Evolutionary conservation across 2,797 vertebrate species (phyloP).

Genomic region (Sebastes cheni): DNA sequence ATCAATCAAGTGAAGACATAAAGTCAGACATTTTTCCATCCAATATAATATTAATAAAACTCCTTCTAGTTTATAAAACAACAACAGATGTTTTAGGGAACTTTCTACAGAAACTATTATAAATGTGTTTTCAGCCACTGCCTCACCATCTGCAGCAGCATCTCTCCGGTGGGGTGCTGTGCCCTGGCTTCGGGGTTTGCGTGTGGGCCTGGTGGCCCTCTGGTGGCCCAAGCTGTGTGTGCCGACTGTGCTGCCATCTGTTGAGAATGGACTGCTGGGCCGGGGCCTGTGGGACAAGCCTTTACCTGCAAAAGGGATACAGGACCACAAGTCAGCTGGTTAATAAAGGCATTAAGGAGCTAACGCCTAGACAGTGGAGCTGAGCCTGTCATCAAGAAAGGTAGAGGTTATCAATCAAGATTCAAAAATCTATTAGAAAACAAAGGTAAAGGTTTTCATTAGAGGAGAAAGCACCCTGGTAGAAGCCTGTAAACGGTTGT

Average conservation of each 20-base stretch:
- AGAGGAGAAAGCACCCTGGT: constrained; percentile 7
- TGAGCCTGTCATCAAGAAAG: constrained; percentile 27
- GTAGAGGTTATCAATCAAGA: constrained; percentile 40
- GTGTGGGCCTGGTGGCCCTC: constrained; percentile 87
- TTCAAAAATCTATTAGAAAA: constrained; percentile 40
- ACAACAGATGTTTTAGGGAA: not conserved
- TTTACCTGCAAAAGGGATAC: constrained; percentile 86
- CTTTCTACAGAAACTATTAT: constrained; percentile 1
- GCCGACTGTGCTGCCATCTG: constrained; percentile 92
- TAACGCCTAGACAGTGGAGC: constrained; percentile 1
- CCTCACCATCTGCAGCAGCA: constrained; percentile 92
- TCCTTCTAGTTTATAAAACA: constrained; percentile 7
- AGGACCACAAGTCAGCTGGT: constrained; percentile 36
- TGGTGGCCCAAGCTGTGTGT: constrained; percentile 93
- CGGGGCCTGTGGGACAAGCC: constrained; percentile 90
- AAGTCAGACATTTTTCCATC: not conserved
- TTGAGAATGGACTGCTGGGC: constrained; percentile 96
- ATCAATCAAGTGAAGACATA: not conserved
- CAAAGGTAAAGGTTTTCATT: constrained; percentile 28
- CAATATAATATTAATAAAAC: not conserved
- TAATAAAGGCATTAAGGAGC: constrained; percentile 47
- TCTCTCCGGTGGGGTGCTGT: constrained; percentile 92
- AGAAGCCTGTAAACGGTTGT: constrained; percentile 28
- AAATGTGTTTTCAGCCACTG: constrained; percentile 14
- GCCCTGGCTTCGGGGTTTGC: constrained; percentile 93